These are phyloP conservation scores for Cerastis rubricosa DNA, from an alignment of 2,888 invertebrate genomes.

Conservation along the genomic window DNA sequence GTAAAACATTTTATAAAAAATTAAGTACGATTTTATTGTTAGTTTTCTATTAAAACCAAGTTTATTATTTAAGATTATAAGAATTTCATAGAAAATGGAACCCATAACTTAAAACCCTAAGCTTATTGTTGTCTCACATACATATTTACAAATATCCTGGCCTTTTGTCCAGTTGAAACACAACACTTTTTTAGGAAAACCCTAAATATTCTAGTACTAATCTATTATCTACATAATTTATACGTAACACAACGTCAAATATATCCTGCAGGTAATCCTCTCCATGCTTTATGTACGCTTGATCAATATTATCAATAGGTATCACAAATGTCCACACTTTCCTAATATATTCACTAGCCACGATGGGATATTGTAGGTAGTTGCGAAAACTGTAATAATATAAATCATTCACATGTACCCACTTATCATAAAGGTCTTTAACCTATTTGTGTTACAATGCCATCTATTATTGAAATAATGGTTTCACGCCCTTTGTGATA, in stretches of 20 bases:
- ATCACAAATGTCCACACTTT: conserved; percentile 19
- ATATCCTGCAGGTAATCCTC: background rate
- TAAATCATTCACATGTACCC: conserved; percentile 21
- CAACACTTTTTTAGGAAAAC: background rate
- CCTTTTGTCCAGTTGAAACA: background rate
- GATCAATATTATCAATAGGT: background rate
- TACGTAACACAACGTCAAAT: background rate
- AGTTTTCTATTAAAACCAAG: background rate
- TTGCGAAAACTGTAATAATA: conserved; percentile 44
- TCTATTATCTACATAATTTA: background rate
- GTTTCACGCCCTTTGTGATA: conserved; percentile 14
- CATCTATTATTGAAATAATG: conserved; percentile 11
- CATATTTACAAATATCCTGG: background rate
- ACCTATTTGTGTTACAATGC: conserved; percentile 36
- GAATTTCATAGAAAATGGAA: too few species aligned
- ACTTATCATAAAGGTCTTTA: conserved; percentile 42
- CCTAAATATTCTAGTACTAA: background rate
- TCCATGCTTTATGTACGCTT: background rate
- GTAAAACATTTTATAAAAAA: too few species aligned
- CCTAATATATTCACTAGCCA: conserved; percentile 21
- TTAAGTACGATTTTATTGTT: too few species aligned
- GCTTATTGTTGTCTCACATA: background rate
- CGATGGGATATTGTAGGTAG: conserved; percentile 15
- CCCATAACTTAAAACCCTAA: too few species aligned
- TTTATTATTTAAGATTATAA: too few species aligned